Evolutionary conservation across 2,888 invertebrate genomes (phyloP).

Genomic region (Eupithecia pulchellata): DNA sequence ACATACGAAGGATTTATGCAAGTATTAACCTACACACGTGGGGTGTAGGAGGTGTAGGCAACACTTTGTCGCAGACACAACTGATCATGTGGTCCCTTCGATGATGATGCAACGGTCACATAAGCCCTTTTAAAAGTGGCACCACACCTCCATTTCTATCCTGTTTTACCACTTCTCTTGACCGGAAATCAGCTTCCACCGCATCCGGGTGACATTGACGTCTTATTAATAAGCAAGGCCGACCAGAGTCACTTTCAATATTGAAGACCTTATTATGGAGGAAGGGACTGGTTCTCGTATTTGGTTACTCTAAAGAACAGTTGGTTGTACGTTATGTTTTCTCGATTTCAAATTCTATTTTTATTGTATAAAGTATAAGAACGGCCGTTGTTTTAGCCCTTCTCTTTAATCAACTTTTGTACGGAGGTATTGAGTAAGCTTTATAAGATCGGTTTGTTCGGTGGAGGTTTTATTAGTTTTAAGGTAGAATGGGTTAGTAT

Average conservation of each 20-base stretch:
- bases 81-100: background rate
- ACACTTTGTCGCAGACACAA: background rate
- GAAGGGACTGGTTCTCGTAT: slow-evolving; percentile 51
- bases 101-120: background rate
- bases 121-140: slow-evolving; percentile 26
- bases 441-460: too few relatives aligned
- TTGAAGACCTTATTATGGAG: slow-evolving; percentile 58
- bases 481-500: too few relatives aligned
- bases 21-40: too few relatives aligned
- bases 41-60: background rate
- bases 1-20: too few relatives aligned
- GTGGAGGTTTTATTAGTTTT: too few relatives aligned
- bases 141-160: slow-evolving; percentile 22
- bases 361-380: too few relatives aligned
- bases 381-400: too few relatives aligned
- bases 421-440: too few relatives aligned
- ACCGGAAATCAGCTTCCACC: slow-evolving; percentile 60
- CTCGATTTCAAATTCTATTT: background rate
- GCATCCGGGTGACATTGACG: slow-evolving; percentile 66
- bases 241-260: slow-evolving; percentile 63
- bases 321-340: background rate
- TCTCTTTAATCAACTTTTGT: too few relatives aligned
- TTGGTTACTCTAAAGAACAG: background rate
- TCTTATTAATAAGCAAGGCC: slow-evolving; percentile 60
- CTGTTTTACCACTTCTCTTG: slow-evolving; percentile 43